Evolutionary conservation across 2,888 invertebrate genomes (phyloP).

Genomic region (Xestia rhomboidea): DNA sequence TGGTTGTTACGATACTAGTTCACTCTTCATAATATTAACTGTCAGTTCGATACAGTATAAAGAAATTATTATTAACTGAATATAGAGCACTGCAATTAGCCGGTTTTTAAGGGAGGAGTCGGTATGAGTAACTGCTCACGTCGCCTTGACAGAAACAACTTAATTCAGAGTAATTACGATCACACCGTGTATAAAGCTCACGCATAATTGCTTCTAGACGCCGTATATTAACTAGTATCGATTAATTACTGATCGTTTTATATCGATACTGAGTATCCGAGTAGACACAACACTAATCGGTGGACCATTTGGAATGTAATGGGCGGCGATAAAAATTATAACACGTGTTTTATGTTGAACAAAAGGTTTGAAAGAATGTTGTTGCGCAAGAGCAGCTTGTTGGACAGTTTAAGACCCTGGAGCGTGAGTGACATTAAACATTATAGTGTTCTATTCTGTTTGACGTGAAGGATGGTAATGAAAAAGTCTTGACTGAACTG

Average conservation of each 20-base stretch:
- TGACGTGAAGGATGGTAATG: conserved; percentile 33
- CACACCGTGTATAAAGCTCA: conserved; percentile 57
- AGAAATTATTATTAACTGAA: conserved; percentile 64
- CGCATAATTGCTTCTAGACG: conserved; percentile 59
- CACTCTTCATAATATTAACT: conserved; percentile 22
- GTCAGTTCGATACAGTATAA: conserved; percentile 52
- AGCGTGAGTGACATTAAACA: conserved; percentile 39
- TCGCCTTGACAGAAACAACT: conserved; percentile 75
- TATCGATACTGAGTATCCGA: conserved; percentile 50
- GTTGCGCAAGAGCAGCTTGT: conserved; percentile 42
- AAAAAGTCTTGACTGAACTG: conserved; percentile 30
- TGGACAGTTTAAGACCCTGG: conserved; percentile 33
- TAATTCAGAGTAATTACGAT: conserved; percentile 74
- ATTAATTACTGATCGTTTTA: conserved; percentile 64
- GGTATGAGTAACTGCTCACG: conserved; percentile 64
- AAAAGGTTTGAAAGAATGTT: conserved; percentile 59
- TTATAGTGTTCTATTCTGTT: conserved; percentile 46
- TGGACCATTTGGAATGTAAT: conserved; percentile 40
- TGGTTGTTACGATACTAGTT: conserved; percentile 66
- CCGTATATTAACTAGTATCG: conserved; percentile 56
- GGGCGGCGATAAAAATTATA: conserved; percentile 60
- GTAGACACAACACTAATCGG: conserved; percentile 53
- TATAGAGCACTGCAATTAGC: conserved; percentile 70
- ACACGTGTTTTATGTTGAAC: conserved; percentile 58
- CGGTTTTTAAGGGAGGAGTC: conserved; percentile 70